Conservation (phyloP, 2,113 vertebrate genomes). For the Sturnus vulgaris region DNA sequence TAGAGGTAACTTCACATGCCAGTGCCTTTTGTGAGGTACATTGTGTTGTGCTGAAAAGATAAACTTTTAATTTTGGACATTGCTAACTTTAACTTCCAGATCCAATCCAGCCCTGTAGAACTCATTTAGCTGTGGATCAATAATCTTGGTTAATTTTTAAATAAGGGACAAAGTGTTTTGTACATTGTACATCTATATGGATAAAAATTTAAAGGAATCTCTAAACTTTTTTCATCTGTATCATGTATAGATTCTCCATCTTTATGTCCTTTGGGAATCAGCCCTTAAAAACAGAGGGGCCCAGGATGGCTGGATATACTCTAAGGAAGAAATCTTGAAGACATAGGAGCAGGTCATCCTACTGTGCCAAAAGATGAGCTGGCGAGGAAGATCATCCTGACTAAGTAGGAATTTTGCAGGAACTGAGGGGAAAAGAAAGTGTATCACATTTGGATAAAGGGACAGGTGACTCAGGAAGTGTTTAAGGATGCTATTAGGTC, state of each 20-base stretch:
- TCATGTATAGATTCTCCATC: background rate
- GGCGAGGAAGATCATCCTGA: rapidly evolving
- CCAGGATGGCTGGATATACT: background rate
- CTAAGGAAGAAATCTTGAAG: background rate
- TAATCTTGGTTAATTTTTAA: background rate
- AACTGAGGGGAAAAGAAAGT: background rate
- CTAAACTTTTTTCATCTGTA: background rate
- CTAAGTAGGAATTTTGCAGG: background rate
- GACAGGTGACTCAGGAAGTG: background rate
- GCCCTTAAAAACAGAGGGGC: background rate
- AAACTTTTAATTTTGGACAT: background rate
- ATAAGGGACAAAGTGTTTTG: background rate
- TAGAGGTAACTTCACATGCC: background rate
- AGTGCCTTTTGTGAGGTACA: background rate
- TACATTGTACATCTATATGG: background rate
- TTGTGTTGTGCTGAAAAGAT: background rate
- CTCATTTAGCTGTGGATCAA: background rate
- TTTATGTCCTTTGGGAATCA: background rate
- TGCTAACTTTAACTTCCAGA: background rate
- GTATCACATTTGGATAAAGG: background rate
- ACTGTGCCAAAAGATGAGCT: background rate
- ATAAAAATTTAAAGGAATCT: background rate
- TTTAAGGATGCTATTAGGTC: background rate
- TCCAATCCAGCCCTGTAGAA: background rate
- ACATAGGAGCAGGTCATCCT: background rate